phyloP scores from a whole-genome alignment of 2,888 invertebrate species.

The Thysanoteuthis rhombus region DNA sequence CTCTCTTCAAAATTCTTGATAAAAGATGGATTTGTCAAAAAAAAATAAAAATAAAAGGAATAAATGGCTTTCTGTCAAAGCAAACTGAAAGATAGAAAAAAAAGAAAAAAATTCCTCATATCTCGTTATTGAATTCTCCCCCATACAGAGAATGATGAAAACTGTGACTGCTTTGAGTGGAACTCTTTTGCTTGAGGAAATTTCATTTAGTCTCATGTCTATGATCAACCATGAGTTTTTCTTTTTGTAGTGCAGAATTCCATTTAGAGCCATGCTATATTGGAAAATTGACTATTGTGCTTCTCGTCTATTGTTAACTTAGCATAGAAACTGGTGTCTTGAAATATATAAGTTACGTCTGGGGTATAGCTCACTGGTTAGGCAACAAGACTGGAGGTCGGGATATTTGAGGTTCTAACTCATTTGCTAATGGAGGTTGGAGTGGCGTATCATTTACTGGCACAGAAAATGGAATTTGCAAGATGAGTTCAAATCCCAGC shows the following conservation, averaged over 20 bases:
- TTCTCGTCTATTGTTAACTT: background rate
- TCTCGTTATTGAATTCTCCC: background rate
- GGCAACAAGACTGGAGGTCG: background rate
- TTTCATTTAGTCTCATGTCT: background rate
- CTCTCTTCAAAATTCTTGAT: no score
- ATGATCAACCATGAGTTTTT: background rate
- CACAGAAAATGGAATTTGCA: no score
- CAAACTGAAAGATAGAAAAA: background rate
- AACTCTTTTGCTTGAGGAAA: background rate
- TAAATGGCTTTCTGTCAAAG: background rate
- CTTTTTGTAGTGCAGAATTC: slow-evolving; percentile 12
- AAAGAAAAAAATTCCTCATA: background rate
- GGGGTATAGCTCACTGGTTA: background rate
- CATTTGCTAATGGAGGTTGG: no score
- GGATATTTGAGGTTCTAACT: background rate
- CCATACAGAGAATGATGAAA: background rate
- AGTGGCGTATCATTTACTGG: no score
- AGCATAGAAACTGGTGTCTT: background rate
- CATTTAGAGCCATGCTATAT: background rate
- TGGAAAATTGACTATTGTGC: background rate
- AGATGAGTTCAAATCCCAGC: no score
- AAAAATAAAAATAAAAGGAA: no score
- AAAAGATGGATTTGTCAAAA: no score
- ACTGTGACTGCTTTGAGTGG: background rate
- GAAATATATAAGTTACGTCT: background rate